phyloP scores from a whole-genome alignment of 1,140 invertebrate species.

The Mya arenaria region DNA sequence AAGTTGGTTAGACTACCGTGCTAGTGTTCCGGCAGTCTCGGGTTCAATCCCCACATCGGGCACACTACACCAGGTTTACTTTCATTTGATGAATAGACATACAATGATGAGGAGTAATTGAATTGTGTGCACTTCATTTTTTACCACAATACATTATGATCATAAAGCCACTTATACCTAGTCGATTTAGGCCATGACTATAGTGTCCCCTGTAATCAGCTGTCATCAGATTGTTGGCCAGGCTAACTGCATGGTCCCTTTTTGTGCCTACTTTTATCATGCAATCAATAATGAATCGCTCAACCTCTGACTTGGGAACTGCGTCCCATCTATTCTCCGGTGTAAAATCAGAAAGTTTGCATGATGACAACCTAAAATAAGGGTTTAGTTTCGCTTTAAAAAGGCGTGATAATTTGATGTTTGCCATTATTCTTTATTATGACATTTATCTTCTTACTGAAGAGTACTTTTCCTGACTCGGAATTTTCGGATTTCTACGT shows the following conservation, averaged over 20 bases:
- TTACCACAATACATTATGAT: too few relatives aligned
- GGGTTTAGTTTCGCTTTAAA: neutral
- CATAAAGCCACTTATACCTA: constrained; percentile 87
- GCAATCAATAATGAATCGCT: constrained; percentile 68
- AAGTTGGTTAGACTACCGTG: too few relatives aligned
- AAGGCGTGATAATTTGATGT: neutral
- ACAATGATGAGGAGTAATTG: too few relatives aligned
- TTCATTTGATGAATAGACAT: too few relatives aligned
- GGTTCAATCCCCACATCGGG: too few relatives aligned
- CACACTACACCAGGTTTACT: too few relatives aligned
- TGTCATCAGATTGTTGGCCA: constrained; percentile 90
- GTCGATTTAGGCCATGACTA: constrained; percentile 94
- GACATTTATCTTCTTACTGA: neutral
- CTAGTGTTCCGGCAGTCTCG: too few relatives aligned
- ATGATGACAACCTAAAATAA: neutral
- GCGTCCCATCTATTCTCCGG: constrained; percentile 54
- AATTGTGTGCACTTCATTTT: too few relatives aligned
- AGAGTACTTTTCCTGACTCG: constrained; percentile 13
- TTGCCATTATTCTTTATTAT: constrained; percentile 14
- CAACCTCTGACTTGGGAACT: constrained; percentile 63
- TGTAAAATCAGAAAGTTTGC: constrained; percentile 24
- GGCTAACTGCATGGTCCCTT: constrained; percentile 85
- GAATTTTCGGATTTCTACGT: constrained; percentile 28
- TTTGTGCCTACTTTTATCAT: constrained; percentile 83
- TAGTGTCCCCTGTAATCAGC: constrained; percentile 95